These are phyloP conservation scores for Scaptodrosophila lebanonensis DNA, from an alignment of 1,140 invertebrate species.

Conservation along the genomic window DNA sequence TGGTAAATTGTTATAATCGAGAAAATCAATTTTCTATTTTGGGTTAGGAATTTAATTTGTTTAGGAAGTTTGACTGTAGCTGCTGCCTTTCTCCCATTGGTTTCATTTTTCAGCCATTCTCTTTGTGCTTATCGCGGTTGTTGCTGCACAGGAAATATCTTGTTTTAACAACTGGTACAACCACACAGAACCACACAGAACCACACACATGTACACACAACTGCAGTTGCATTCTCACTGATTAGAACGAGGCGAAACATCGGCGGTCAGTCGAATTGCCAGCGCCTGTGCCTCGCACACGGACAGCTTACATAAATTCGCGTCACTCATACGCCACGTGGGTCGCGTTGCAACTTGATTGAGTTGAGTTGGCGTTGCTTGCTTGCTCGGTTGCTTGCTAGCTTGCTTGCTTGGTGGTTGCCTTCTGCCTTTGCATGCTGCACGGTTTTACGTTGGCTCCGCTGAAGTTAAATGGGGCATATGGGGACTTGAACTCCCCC, in stretches of 20 bases:
- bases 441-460: too few relatives aligned
- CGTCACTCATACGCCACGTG: conserved; percentile 72
- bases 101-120: too few relatives aligned
- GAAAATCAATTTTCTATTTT: too few relatives aligned
- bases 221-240: conserved; percentile 56
- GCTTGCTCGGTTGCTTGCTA: conserved; percentile 25
- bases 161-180: conserved; percentile 36
- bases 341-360: conserved; percentile 29
- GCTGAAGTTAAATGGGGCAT: too few relatives aligned
- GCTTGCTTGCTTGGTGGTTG: conserved; percentile 6
- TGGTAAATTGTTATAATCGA: too few relatives aligned
- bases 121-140: too few relatives aligned
- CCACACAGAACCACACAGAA: not conserved
- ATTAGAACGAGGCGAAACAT: conserved; percentile 64
- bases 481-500: too few relatives aligned
- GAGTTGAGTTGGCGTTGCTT: conserved; percentile 1
- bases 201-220: conserved; percentile 5
- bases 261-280: too few relatives aligned
- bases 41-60: too few relatives aligned
- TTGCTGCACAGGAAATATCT: not conserved
- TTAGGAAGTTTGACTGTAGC: too few relatives aligned
- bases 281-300: conserved; percentile 12
- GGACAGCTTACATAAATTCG: conserved; percentile 69
- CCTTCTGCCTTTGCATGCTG: conserved; percentile 26
- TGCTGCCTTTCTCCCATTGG: too few relatives aligned